Evolutionary conservation across 1,140 invertebrate genomes (phyloP).

Genomic region (Cydia pomonella): DNA sequence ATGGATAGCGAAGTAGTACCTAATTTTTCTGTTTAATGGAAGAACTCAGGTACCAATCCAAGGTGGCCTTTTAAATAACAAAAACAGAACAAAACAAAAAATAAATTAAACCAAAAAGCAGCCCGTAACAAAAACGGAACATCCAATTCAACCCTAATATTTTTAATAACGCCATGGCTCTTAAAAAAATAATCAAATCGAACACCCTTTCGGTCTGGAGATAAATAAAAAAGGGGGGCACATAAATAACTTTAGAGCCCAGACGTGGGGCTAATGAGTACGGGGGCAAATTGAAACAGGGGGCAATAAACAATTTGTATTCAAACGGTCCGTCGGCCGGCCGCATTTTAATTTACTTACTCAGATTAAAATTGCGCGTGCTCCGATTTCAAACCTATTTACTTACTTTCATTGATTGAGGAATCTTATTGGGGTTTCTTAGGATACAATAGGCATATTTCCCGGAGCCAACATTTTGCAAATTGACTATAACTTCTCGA

Average conservation of each 20-base stretch:
- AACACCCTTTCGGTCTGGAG: conserved; percentile 48
- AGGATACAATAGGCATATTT: conserved; percentile 42
- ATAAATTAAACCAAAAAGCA: background rate
- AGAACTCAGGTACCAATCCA: too few species aligned
- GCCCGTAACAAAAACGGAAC: background rate
- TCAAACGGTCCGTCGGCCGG: conserved; percentile 65
- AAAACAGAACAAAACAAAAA: too few species aligned
- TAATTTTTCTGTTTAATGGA: too few species aligned
- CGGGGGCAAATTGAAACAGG: conserved; percentile 67
- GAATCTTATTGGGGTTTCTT: conserved; percentile 48
- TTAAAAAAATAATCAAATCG: conserved; percentile 50
- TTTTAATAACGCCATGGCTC: conserved; percentile 20
- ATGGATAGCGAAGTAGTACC: too few species aligned
- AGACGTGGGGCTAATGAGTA: conserved; percentile 60
- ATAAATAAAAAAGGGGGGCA: conserved; percentile 59
- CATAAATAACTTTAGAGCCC: conserved; percentile 63
- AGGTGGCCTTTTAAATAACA: too few species aligned
- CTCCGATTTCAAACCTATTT: conserved; percentile 66
- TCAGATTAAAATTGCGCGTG: conserved; percentile 78
- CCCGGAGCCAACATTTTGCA: conserved; percentile 50
- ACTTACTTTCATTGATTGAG: conserved; percentile 74
- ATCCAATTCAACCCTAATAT: conserved; percentile 8
- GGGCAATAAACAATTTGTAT: conserved; percentile 76
- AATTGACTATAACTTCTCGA: conserved; percentile 60
- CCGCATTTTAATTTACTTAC: conserved; percentile 80